These are phyloP conservation scores for Sarcophaga caerulescens DNA, from an alignment of 2,888 invertebrate species.

Conservation along the genomic window DNA sequence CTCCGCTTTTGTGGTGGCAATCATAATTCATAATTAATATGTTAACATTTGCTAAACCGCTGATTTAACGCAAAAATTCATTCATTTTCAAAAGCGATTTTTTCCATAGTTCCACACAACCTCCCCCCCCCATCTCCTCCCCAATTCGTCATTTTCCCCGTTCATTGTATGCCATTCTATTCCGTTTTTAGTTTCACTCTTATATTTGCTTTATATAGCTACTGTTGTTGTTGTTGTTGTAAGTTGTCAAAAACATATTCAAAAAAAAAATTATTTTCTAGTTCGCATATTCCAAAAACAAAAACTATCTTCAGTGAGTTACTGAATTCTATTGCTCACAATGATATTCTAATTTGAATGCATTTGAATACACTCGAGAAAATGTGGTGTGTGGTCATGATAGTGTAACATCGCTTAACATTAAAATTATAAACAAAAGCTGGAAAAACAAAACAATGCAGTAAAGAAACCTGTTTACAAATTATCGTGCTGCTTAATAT, in stretches of 20 bases:
- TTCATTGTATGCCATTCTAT: slow-evolving; percentile 9
- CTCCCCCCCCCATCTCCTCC: too few relatives aligned
- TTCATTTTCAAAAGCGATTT: slow-evolving; percentile 22
- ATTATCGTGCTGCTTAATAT: too few relatives aligned
- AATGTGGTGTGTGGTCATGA: too few relatives aligned
- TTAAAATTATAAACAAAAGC: too few relatives aligned
- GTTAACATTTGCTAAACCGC: slow-evolving; percentile 59
- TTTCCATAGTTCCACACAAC: not conserved
- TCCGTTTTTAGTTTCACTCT: not conserved
- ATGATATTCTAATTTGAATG: not conserved
- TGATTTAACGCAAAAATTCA: slow-evolving; percentile 53
- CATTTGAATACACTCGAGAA: not conserved
- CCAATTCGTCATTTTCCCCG: too few relatives aligned
- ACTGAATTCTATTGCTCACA: not conserved
- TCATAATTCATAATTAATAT: slow-evolving; percentile 53
- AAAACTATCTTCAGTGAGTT: not conserved
- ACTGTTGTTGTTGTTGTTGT: not conserved
- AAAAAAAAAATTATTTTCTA: slow-evolving; percentile 37
- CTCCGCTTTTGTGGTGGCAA: not conserved
- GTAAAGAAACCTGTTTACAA: too few relatives aligned
- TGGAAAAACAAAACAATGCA: too few relatives aligned
- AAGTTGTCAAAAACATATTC: slow-evolving; percentile 51
- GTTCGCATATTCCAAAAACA: not conserved
- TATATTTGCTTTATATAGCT: too few relatives aligned
- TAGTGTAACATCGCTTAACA: too few relatives aligned